These are phyloP conservation scores for Microhierax caerulescens DNA, from an alignment of 2,797 vertebrate species.

Conservation along the genomic window DNA sequence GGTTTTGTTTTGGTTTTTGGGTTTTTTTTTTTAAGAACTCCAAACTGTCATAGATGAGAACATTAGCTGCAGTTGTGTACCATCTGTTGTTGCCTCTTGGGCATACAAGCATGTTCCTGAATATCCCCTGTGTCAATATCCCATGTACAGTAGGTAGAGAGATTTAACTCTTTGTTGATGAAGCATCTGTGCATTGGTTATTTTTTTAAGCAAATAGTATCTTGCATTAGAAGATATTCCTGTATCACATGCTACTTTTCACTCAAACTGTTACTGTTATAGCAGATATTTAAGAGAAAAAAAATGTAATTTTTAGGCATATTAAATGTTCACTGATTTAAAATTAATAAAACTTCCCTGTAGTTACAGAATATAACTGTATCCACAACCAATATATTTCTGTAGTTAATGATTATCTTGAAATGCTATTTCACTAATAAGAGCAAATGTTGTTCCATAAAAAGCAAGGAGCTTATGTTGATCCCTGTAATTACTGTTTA, in stretches of 20 bases:
- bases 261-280: neutral
- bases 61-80: neutral
- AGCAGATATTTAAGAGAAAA: neutral
- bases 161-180: neutral
- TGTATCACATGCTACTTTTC: neutral
- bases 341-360: neutral
- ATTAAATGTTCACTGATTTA: neutral
- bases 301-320: neutral
- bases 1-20: no score
- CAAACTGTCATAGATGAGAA: neutral
- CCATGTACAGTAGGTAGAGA: neutral
- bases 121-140: neutral
- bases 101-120: neutral
- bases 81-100: neutral
- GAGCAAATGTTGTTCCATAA: conserved; percentile 16
- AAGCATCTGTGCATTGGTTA: neutral
- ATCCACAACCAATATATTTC: neutral
- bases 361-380: neutral
- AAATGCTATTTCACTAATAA: neutral
- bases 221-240: neutral
- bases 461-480: conserved; percentile 29
- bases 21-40: neutral
- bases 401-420: neutral
- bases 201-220: neutral
- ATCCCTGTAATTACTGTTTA: conserved; percentile 25